These are phyloP conservation scores for Oncorhynchus gorbuscha DNA, from an alignment of 2,113 vertebrate genomes.

Conservation along the genomic window DNA sequence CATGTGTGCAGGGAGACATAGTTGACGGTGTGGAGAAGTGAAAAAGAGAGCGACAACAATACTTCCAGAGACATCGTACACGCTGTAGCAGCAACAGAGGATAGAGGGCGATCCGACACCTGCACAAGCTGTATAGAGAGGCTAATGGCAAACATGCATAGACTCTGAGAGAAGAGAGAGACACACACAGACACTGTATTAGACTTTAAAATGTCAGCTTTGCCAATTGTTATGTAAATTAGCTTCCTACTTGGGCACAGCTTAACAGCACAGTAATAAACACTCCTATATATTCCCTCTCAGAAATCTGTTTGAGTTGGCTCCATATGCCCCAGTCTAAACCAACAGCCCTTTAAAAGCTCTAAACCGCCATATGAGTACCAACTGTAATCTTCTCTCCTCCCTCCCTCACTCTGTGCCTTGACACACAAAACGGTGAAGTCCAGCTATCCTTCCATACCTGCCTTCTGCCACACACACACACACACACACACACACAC, in stretches of 20 bases:
- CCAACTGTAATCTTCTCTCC: not conserved
- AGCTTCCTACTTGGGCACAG: not conserved
- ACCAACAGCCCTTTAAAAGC: not conserved
- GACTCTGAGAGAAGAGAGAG: conserved; percentile 2
- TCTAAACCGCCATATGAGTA: not conserved
- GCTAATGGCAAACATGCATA: not conserved
- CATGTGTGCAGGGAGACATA: conserved; percentile 3
- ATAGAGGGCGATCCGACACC: conserved; percentile 22
- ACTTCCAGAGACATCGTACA: conserved; percentile 29
- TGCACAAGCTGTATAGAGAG: not conserved
- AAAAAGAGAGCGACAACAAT: conserved; percentile 44
- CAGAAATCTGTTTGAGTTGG: not conserved
- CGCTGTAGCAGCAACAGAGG: conserved; percentile 41
- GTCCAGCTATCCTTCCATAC: not conserved
- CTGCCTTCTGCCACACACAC: too few relatives aligned
- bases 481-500: too few relatives aligned
- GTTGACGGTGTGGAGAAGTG: conserved; percentile 26
- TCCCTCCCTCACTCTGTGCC: not conserved
- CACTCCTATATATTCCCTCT: not conserved
- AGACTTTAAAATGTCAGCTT: not conserved
- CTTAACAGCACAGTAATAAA: not conserved
- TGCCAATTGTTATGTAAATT: not conserved
- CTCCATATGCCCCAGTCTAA: not conserved
- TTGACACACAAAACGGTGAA: not conserved
- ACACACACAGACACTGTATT: not conserved